A percentile compares a stretch with the other conserved stretches of the same genome.
phyloP scores from a whole-genome alignment of 2,113 vertebrate genomes.

The Colaptes auratus region DNA sequence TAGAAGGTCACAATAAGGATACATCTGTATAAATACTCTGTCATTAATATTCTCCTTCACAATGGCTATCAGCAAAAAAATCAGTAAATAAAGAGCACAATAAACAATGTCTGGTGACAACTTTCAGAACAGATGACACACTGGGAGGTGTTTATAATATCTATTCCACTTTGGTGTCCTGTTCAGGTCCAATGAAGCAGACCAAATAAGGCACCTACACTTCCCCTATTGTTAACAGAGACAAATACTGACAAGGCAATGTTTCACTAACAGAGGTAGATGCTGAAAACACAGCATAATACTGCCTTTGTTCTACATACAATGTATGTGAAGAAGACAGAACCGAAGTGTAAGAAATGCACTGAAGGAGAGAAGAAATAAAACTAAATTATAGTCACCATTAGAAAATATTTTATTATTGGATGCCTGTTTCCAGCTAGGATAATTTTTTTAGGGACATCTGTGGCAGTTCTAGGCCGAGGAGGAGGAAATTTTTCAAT shows the following conservation, averaged over 20 bases:
- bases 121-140: neutral
- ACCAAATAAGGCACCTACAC: neutral
- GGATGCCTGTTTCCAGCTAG: neutral
- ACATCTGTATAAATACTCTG: neutral
- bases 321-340: neutral
- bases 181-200: neutral
- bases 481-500: too few relatives aligned
- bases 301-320: neutral
- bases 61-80: neutral
- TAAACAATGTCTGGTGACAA: neutral
- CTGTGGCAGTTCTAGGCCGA: too few relatives aligned
- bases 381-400: neutral
- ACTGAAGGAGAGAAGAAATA: neutral
- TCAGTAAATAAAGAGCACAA: neutral
- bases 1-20: neutral
- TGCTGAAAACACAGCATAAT: neutral
- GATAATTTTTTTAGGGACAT: neutral
- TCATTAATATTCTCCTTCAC: constrained; percentile 18
- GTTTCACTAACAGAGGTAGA: neutral
- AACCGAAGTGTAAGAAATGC: neutral
- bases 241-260: rapidly evolving
- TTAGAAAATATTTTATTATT: neutral
- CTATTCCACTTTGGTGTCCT: neutral
- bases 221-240: neutral
- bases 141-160: neutral